phyloP scores from a whole-genome alignment of 2,888 invertebrate species.

The Scaptomyza caliginosa region DNA sequence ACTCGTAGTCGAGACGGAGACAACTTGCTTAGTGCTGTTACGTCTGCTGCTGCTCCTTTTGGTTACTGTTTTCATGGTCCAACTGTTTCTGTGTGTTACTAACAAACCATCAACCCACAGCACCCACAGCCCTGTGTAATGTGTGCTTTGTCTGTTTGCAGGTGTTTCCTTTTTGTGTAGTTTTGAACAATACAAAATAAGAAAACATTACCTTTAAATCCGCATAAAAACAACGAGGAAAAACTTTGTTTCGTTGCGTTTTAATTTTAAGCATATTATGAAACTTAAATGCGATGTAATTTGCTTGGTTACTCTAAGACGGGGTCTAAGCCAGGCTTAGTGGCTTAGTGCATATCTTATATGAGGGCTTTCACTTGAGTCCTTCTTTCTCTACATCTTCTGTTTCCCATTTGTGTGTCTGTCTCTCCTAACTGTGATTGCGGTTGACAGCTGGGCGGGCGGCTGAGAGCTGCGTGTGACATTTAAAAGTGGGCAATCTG shows the following conservation, averaged over 20 bases:
- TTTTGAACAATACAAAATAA: slow-evolving; percentile 46
- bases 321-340: slow-evolving; percentile 58
- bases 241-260: slow-evolving; percentile 36
- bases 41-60: slow-evolving; percentile 54
- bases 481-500: slow-evolving; percentile 22
- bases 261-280: slow-evolving; percentile 72
- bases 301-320: slow-evolving; percentile 55
- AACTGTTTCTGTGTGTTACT: slow-evolving; percentile 49
- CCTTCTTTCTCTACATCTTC: background rate
- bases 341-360: slow-evolving; percentile 48
- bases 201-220: slow-evolving; percentile 55
- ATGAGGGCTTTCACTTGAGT: slow-evolving; percentile 25
- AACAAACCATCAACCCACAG: background rate
- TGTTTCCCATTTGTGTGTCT: background rate
- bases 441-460: slow-evolving; percentile 46
- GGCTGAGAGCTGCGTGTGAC: slow-evolving; percentile 23
- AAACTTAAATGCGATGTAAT: slow-evolving; percentile 75
- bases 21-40: slow-evolving; percentile 54
- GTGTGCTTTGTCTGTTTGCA: slow-evolving; percentile 37
- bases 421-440: slow-evolving; percentile 41
- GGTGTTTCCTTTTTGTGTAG: slow-evolving; percentile 51
- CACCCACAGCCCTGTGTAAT: too few species aligned
- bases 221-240: slow-evolving; percentile 1
- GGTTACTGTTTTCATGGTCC: slow-evolving; percentile 63
- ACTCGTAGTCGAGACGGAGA: slow-evolving; percentile 11